A percentile compares a stretch with the other conserved stretches of the same genome.
phyloP scores from a whole-genome alignment of 2,797 vertebrate genomes.

The Siniperca undulata region DNA sequence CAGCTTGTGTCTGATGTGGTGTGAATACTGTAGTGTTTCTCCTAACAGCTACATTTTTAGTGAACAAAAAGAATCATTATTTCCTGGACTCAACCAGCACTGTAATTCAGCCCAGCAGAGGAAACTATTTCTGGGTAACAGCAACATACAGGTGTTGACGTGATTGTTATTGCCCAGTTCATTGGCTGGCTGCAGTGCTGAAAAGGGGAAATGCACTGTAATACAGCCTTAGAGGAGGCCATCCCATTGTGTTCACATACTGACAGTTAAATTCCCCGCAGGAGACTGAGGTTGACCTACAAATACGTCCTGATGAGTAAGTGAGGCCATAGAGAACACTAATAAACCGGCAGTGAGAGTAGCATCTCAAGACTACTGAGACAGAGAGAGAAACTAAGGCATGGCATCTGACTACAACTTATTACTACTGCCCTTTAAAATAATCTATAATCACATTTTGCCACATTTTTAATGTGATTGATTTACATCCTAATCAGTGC shows the following conservation, averaged over 20 bases:
- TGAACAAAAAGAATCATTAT: slow-evolving; percentile 15
- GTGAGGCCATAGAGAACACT: not conserved
- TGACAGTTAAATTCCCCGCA: not conserved
- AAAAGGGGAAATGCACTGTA: not conserved
- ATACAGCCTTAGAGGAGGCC: not conserved
- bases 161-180: not conserved
- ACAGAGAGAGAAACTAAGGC: not conserved
- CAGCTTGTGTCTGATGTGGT: not conserved
- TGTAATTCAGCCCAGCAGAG: slow-evolving; percentile 11
- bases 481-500: not conserved
- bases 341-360: not conserved
- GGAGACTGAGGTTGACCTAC: slow-evolving; percentile 5
- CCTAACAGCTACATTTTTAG: not conserved
- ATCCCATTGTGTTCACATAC: not conserved
- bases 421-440: not conserved
- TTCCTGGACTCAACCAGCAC: slow-evolving; percentile 7
- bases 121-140: slow-evolving; percentile 8
- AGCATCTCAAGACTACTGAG: not conserved
- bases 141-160: slow-evolving; percentile 16
- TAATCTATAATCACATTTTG: not conserved
- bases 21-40: not conserved
- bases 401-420: not conserved
- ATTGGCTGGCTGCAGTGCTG: not conserved
- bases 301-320: slow-evolving; percentile 5
- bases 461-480: too few relatives aligned